Base-by-base conservation (phyloP, 2,888 invertebrate genomes). In the Chirona hameri region DNA sequence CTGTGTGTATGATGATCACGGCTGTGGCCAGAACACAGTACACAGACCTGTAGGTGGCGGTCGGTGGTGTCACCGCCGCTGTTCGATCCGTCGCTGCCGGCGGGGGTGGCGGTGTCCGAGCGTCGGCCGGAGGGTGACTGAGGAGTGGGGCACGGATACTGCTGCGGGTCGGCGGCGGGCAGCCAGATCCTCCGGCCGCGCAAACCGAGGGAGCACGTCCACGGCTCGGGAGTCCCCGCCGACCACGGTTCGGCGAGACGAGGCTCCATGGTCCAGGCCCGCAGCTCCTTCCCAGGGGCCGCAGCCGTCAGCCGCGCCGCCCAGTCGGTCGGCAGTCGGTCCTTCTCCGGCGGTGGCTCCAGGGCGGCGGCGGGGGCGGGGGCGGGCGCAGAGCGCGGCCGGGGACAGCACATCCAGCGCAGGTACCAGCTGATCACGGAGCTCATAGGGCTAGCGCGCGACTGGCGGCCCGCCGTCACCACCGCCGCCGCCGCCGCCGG, bases 361-460 rank as follows among this genome's bases (percentile, higher is more conserved):
- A 60, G 24, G 24, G 60, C 60, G 48, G 48, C 12, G 48, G 48
- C 48, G 48, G 48, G 48, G 48, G 48, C 48, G 7, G 48, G 48
- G 12, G 48, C 48, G 24, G 21, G 60, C 24, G 60, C 60, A 7
- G 60, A n/a, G 21, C 24, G n/a, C 24, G 60, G 21, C 5, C 60
- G 60, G 21, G 60, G 60, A 21, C 60, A 60, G 60, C 60, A 60
- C 60, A n/a, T 60, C 24, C 24, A 60, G 60, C 60, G 60, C 60
- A 60, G 60, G 60, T 60, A 60, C 60, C 60, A 60, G 60, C 60
- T n/a, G 60, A 60, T n/a, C 60, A n/a, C 60, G 7, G 60, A 60
- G 60, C 60, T n/a, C 60, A 60, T 60, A 21, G 60, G 60, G 60
- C n/a, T n/a, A 10, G n/a, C 60, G 60, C 60, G n/a, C 60, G 60